Evolutionary conservation across 2,797 vertebrate genomes (phyloP).

Genomic region (Siniperca obscura): DNA sequence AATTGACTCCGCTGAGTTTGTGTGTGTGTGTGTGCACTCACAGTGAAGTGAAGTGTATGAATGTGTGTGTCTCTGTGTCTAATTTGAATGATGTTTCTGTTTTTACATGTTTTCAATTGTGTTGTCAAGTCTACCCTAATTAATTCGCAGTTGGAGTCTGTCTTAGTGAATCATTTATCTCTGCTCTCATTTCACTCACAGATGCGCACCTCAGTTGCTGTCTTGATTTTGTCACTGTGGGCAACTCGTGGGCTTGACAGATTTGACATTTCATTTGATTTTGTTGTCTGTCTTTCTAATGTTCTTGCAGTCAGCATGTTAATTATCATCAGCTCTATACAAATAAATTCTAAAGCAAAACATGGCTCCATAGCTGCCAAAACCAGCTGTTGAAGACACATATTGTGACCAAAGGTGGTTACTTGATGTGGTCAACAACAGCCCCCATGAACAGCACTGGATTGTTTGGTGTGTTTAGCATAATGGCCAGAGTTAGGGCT

Average conservation of each 20-base stretch:
- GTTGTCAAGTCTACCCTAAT: conserved; percentile 62
- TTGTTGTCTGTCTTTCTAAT: conserved; percentile 35
- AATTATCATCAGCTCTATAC: conserved; percentile 35
- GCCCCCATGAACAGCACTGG: neutral
- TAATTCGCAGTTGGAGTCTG: conserved; percentile 57
- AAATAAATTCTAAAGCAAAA: neutral
- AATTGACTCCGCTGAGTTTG: conserved; percentile 26
- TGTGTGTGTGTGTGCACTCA: conserved; percentile 15
- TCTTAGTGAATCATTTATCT: conserved; percentile 65
- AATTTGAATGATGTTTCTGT: conserved; percentile 59
- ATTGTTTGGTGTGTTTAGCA: neutral
- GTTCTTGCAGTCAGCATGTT: conserved; percentile 23
- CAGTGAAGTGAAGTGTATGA: neutral
- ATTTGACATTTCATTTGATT: conserved; percentile 56
- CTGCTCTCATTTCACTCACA: conserved; percentile 56
- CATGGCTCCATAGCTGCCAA: neutral
- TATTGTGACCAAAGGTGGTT: conserved; percentile 4
- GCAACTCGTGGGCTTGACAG: conserved; percentile 31
- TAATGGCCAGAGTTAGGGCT: neutral
- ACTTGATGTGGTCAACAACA: neutral
- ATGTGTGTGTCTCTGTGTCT: conserved; percentile 21
- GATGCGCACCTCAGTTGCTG: conserved; percentile 29
- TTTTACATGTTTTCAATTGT: conserved; percentile 58
- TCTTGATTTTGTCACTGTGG: conserved; percentile 39
- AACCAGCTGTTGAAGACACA: conserved; percentile 16